These are phyloP conservation scores for Zaprionus taronus DNA, from an alignment of 1,140 invertebrate species.

Conservation along the genomic window DNA sequence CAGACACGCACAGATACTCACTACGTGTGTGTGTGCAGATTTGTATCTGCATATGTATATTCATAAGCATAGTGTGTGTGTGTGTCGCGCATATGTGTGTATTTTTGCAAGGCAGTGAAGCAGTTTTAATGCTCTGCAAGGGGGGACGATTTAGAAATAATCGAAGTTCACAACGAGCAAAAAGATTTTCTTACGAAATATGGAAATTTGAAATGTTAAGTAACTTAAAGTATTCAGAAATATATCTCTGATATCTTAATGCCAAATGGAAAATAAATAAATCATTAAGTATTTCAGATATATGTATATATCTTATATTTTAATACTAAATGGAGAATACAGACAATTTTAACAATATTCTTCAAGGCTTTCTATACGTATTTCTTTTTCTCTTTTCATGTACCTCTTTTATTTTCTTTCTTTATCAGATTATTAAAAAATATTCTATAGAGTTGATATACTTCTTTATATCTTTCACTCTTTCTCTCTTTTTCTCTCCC, in stretches of 20 bases:
- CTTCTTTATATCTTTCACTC: too few relatives aligned
- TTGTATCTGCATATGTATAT: slow-evolving; percentile 65
- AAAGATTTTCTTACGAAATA: neutral
- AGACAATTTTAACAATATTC: neutral
- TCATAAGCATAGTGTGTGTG: slow-evolving; percentile 45
- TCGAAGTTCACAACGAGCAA: neutral
- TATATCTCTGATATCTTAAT: neutral
- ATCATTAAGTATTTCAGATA: too few relatives aligned
- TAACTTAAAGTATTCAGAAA: neutral
- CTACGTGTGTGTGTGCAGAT: slow-evolving; percentile 56
- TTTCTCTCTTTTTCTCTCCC: too few relatives aligned
- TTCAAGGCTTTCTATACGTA: too few relatives aligned
- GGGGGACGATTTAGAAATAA: neutral
- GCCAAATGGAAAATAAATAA: too few relatives aligned
- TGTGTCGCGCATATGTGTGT: neutral
- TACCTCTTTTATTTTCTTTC: too few relatives aligned
- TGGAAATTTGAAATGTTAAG: neutral
- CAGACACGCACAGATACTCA: slow-evolving; percentile 18
- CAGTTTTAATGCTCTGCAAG: neutral
- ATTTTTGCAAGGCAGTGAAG: neutral
- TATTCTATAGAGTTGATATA: too few relatives aligned
- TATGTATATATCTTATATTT: too few relatives aligned
- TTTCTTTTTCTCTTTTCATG: too few relatives aligned
- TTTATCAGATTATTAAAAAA: too few relatives aligned
- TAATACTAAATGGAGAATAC: too few relatives aligned